Base-by-base conservation (phyloP, 1,140 invertebrate species). In the Aphelenchoides fujianensis region DNA sequence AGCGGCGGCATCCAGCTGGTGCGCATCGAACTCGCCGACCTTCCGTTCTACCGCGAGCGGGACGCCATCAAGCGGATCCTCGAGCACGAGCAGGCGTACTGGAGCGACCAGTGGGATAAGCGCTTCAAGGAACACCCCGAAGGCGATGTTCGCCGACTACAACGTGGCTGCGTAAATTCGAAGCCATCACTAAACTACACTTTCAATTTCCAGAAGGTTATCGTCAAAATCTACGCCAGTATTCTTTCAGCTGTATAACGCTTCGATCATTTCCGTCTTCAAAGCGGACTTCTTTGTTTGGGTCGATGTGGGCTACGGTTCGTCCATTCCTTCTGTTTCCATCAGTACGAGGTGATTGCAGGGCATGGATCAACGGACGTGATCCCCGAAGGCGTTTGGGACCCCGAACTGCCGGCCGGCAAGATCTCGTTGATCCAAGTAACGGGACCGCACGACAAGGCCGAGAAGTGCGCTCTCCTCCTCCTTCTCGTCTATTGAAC, bases 91-190 rank as follows among this genome's bases (percentile, higher is more conserved):
- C 78, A 81, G 23, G 9, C 57, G 12, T 53, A 68, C 53, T 79
- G 79, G 79, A 37, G 69, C 2, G 32, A 30, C 19, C 53, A 75
- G 28, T 79, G 78, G 78, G 78, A 79, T 32, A 12, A 30, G 53
- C 35, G 34, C 23, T 71, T 81, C 34, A 62, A 69, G 32, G 32
- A n/a, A 28, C 76, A 81, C 72, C 79, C 78, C 27, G 79, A 79
- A 68, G n/a, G 70, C 79, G 5, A 32, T 74, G 28, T 69, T 68
- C 64, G 36, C 79, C 7, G 79, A 79, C 34, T 79, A 79, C 53
- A 74, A 79, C 48, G 67, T 79, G n/a, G n/a, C 71, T 36, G 78
- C 3, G 79, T 81, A 54, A 79, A 79, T 57, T 79, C 78, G 9
- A 79, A 78, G 69, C 69, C 79, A n/a, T n/a, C n/a, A n/a, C n/a